These are phyloP conservation scores for Picus viridis DNA, from an alignment of 2,797 vertebrate species.

Conservation along the genomic window DNA sequence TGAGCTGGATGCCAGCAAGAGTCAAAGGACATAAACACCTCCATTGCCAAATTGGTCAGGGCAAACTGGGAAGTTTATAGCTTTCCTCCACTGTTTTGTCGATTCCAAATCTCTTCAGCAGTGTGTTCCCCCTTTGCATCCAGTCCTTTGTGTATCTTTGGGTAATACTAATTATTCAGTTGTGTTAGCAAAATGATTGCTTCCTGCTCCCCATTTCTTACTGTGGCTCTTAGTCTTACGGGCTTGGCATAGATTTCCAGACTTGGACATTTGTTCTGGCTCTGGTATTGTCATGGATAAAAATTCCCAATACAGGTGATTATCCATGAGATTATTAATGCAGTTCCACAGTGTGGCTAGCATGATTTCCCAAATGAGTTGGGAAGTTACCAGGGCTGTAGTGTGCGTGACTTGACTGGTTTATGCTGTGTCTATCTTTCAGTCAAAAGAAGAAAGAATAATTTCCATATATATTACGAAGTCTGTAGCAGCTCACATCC, in stretches of 20 bases:
- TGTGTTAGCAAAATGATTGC: neutral
- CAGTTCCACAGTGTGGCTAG: neutral
- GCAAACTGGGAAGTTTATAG: neutral
- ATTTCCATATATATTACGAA: constrained; percentile 65
- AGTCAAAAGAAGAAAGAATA: constrained; percentile 43
- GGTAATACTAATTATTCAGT: neutral
- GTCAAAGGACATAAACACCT: neutral
- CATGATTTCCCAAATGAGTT: constrained; percentile 48
- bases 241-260: neutral
- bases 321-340: constrained; percentile 29
- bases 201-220: neutral
- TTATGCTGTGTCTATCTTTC: constrained; percentile 27
- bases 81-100: neutral
- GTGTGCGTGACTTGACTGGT: constrained; percentile 26
- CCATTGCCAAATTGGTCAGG: neutral
- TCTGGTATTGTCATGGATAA: constrained; percentile 22
- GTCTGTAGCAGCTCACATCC: neutral
- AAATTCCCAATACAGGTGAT: neutral
- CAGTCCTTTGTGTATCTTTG: neutral
- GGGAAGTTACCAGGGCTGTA: constrained; percentile 7
- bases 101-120: neutral
- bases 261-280: neutral
- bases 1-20: neutral
- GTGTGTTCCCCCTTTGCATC: neutral
- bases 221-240: neutral